Evolutionary conservation across 64 coral and sea anemone species (phyloP), one percentile per base, ranked within the genome.

Genomic region (Pocillopora verrucosa): DNA sequence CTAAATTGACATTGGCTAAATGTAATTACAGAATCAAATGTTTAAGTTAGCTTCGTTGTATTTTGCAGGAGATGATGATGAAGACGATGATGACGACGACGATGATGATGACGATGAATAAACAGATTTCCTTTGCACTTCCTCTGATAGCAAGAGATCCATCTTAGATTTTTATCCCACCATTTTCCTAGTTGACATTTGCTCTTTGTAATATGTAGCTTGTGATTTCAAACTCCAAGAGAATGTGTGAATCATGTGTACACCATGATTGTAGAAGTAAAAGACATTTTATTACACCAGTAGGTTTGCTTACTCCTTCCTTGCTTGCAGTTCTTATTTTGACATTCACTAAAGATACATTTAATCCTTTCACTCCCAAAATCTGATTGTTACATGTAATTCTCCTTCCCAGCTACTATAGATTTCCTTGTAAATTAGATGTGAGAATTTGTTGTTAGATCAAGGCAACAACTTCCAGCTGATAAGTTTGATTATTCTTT

Each of bases 11-110:
- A 30, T 77, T 9, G 30, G 30, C 36, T 51, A 4, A n/a, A 70
- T 45, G 65, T 5, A 38, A 67, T 30, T 56, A 14, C 15, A 38
- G 22, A 72, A 51, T 70, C 10, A 36, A 72, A 34, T 75, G 16
- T 36, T 17, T 60, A 35, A 79, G 34, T 79, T 10, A 16, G 59
- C 11, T 69, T 34, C 10, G 13, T 72, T 76, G 34, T 80, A 89
- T 36, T 93, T 73, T 73, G 82, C 41, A 24, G 92, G 89, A 61
- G 92, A 90, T 59, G 92, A 94, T 61, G 93, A 91, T 34, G 94
- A 95, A 4, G 94, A 96, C 2, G 94, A 96, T 13, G 93, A 94
- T 0, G 94, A 96, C 57, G 94, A 95, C 58, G 94, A 95, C 20
- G 90, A 92, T 63, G 84, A 93, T 56, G 92, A 94, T 36, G 92